Evolutionary conservation across 1,140 invertebrate species (phyloP).

Genomic region (Ridgeia piscesae): DNA sequence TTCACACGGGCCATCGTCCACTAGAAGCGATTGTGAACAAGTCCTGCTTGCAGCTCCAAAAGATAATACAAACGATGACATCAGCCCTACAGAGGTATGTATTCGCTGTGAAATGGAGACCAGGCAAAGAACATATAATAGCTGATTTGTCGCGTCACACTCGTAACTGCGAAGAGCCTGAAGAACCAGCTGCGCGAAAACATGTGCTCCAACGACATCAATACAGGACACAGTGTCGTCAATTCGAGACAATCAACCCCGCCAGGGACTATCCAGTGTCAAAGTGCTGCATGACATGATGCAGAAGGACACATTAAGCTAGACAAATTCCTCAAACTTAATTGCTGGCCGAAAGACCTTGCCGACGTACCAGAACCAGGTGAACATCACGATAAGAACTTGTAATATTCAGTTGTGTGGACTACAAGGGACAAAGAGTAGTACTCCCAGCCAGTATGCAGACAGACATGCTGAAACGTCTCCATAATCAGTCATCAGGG

Average conservation of each 20-base stretch:
- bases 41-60: neutral
- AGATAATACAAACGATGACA: neutral
- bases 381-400: conserved; percentile 8
- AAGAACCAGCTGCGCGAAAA: neutral
- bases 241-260: neutral
- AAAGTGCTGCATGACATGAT: neutral
- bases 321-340: neutral
- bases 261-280: neutral
- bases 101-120: neutral
- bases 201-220: neutral
- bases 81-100: neutral
- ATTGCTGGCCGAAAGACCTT: neutral
- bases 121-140: neutral
- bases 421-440: conserved; percentile 10
- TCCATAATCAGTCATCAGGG: conserved; percentile 10
- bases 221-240: neutral
- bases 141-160: neutral
- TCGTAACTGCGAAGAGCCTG: neutral
- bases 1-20: conserved; percentile 12
- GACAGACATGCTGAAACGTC: neutral
- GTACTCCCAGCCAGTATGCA: conserved; percentile 1
- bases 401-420: neutral
- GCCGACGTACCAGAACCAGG: neutral
- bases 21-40: neutral
- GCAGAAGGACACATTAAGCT: neutral